Percentiles rank a stretch among this genome's conserved stretches.
Evolutionary conservation across 2,888 invertebrate species (phyloP).

Genomic region (Teleogryllus oceanicus): DNA sequence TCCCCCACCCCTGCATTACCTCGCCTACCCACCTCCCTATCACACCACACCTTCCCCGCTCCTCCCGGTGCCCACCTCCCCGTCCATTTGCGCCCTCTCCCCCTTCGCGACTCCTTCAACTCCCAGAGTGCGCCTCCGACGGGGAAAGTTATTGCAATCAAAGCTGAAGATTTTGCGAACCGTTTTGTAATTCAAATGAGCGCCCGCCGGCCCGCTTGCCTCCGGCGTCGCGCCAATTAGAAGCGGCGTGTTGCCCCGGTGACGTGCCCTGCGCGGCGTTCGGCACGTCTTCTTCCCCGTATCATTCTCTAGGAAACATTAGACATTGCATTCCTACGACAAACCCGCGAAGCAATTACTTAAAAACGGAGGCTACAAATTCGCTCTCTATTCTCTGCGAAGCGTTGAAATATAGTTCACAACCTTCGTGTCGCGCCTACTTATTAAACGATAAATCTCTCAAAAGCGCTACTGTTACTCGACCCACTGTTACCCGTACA

Average conservation of each 20-base stretch:
- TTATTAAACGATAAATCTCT: too few species aligned
- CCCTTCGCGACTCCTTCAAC: too few species aligned
- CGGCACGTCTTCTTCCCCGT: background rate
- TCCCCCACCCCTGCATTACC: too few species aligned
- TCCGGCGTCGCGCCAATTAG: slow-evolving; percentile 18
- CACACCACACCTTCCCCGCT: too few species aligned
- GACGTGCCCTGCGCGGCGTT: background rate
- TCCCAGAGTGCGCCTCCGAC: background rate
- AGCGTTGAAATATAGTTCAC: background rate
- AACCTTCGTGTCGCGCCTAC: too few species aligned
- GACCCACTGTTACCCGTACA: too few species aligned
- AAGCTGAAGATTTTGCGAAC: slow-evolving; percentile 10
- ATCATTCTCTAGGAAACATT: background rate
- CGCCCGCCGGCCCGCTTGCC: background rate
- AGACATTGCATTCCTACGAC: background rate
- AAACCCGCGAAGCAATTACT: background rate
- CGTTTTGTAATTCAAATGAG: slow-evolving; percentile 18
- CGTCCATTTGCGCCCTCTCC: too few species aligned
- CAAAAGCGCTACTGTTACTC: too few species aligned
- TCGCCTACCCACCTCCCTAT: too few species aligned
- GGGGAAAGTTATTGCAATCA: slow-evolving; percentile 9
- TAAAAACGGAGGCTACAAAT: background rate
- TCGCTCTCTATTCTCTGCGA: background rate
- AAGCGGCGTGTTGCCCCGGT: background rate
- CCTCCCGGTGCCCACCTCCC: too few species aligned